A percentile compares a stretch with the other conserved stretches of the same genome.
These are phyloP conservation scores for Drosophila orena DNA, from an alignment of 1,140 invertebrate species.

Conservation along the genomic window DNA sequence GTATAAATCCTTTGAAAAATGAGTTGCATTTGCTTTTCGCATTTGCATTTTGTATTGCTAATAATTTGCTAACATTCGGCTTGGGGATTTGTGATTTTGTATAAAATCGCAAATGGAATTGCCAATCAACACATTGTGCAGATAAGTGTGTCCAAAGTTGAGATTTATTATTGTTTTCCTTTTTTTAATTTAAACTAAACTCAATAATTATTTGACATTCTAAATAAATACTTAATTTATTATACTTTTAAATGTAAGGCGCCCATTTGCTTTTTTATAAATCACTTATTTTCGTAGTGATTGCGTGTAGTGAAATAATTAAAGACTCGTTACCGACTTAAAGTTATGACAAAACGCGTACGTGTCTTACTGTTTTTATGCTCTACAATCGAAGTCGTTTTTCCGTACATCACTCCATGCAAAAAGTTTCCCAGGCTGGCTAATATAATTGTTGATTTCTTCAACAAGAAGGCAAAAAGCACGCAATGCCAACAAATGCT, in stretches of 20 bases:
- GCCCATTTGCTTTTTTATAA: no score
- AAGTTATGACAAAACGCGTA: slow-evolving; percentile 14
- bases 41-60: no score
- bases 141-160: background rate
- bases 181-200: no score
- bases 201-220: no score
- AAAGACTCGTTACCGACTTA: slow-evolving; percentile 18
- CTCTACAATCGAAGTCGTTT: slow-evolving; percentile 28
- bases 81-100: background rate
- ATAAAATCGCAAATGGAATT: slow-evolving; percentile 19
- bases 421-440: slow-evolving; percentile 43
- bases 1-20: slow-evolving; percentile 34
- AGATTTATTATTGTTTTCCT: background rate
- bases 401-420: slow-evolving; percentile 17
- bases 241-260: no score
- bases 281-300: no score
- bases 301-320: slow-evolving; percentile 25
- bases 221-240: no score
- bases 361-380: slow-evolving; percentile 17
- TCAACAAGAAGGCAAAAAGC: slow-evolving; percentile 8
- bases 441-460: slow-evolving; percentile 23
- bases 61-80: slow-evolving; percentile 22
- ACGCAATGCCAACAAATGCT: slow-evolving; percentile 1
- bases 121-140: slow-evolving; percentile 4
- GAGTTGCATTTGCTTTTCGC: background rate